Base-by-base conservation (phyloP, 2,113 vertebrate species). In the Agelaius phoeniceus region DNA sequence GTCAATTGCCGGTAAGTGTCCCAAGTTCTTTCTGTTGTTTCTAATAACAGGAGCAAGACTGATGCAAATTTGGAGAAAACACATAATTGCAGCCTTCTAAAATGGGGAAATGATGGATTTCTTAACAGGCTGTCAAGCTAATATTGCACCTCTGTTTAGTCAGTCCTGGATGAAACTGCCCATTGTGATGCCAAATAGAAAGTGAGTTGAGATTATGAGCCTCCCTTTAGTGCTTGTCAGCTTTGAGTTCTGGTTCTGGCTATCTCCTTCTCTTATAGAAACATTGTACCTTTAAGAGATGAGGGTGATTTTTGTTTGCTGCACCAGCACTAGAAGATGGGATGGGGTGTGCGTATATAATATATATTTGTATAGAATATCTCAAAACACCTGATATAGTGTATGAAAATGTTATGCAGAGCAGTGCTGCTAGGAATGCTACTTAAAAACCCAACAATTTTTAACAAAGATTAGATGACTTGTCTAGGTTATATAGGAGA, bases 31-130 rank as follows among this genome's bases (percentile, higher is more conserved):
- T 41, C 44, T 68, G 52, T 81, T 87, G 28, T 78, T 96, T 97
- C 95, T 98, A 97, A 82, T 96, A 97, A 87, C 86, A 94, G 94
- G 94, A 98, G 86, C 75, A 84, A 39, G 55, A 52, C 24, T 78
- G 31, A 75, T 80, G 79, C 84, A 94, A 96, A 97, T 97, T 84
- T 12, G 3, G 52, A 90, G 85, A 88, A 95, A 94, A 96, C 14
- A 84, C 31, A 71, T 23, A 39, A 33, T 80, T 74, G 28, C 30
- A 93, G 39, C 39, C 43, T 94, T 93, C 92, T 92, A 65, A 96
- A 90, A 89, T 51, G 31, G 28, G 54, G 69, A 94, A 94, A 95
- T 78, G 57, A 90, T 68, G 86, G 71, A 77, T 95, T 87, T 89
- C 85, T 86, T 93, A 77, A 49, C 20, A 86, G 52, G 39, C 48